phyloP scores from a whole-genome alignment of 2,113 vertebrate genomes.

The Galemys pyrenaicus region DNA sequence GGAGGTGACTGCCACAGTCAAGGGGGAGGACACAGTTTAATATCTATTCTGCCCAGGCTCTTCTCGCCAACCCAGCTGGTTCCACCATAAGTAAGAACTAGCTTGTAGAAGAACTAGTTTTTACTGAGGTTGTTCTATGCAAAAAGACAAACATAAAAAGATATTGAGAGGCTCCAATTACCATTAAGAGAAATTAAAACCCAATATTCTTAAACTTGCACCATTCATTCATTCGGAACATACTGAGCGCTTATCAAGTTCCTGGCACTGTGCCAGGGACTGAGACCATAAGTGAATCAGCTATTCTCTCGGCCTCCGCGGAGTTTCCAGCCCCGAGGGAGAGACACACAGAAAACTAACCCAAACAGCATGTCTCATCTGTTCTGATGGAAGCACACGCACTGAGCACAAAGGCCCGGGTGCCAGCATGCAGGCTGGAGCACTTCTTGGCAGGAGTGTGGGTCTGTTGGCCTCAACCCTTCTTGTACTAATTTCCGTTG shows the following conservation, averaged over 20 bases:
- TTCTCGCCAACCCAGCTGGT: not conserved
- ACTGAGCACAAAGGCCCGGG: not conserved
- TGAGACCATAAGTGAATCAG: not conserved
- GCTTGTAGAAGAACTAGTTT: not conserved
- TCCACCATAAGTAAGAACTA: not conserved
- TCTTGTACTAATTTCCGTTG: not conserved
- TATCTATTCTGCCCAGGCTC: not conserved
- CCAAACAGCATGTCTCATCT: constrained; percentile 23
- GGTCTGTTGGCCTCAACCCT: not conserved
- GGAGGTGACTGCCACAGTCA: not conserved
- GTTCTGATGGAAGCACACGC: not conserved
- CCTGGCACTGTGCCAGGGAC: not conserved
- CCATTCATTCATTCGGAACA: not conserved
- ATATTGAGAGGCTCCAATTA: not conserved
- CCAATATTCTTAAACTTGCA: not conserved
- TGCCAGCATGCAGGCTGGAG: not conserved
- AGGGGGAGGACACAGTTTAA: not conserved
- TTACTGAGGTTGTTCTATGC: not conserved
- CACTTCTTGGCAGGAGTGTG: not conserved
- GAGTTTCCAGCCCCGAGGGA: constrained; percentile 38
- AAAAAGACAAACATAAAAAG: not conserved
- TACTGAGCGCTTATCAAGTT: not conserved
- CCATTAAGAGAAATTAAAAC: not conserved
- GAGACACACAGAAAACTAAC: not conserved
- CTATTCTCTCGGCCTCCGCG: not conserved